Evolutionary conservation across 2,797 vertebrate genomes (phyloP).

Genomic region (Syncerus caffer): DNA sequence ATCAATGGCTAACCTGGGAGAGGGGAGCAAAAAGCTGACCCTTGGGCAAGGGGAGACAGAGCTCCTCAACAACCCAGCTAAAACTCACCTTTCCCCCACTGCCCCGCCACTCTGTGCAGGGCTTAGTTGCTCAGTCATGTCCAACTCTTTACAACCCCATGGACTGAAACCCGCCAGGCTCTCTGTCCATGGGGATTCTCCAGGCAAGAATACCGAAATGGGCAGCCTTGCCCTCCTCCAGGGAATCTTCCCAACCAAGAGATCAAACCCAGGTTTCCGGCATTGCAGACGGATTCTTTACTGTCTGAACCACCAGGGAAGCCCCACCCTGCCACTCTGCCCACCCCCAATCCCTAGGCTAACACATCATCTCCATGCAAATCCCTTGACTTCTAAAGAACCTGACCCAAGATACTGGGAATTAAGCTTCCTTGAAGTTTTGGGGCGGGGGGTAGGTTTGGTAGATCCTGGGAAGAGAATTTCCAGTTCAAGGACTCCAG

Average conservation of each 20-base stretch:
- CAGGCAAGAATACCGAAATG: neutral
- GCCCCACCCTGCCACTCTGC: neutral
- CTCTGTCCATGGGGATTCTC: neutral
- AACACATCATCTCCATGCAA: neutral
- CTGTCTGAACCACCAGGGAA: neutral
- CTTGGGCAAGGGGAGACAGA: neutral
- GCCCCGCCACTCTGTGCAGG: neutral
- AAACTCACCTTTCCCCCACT: neutral
- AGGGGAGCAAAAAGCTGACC: neutral
- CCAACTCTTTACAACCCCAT: neutral
- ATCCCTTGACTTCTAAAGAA: neutral
- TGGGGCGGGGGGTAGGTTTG: neutral
- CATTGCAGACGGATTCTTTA: neutral
- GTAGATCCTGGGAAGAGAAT: neutral
- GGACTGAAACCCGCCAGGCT: neutral
- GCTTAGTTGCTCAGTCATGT: neutral
- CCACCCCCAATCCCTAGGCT: neutral
- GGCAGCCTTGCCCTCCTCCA: neutral
- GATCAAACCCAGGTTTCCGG: neutral
- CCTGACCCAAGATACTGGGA: neutral
- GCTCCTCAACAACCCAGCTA: neutral
- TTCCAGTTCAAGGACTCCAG: neutral
- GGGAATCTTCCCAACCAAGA: neutral
- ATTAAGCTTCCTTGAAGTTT: neutral
- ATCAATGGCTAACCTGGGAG: neutral